Percentiles rank a stretch among this genome's conserved stretches.
Conservation (phyloP, 2,888 invertebrate genomes). For the Sepioteuthis lessoniana region DNA sequence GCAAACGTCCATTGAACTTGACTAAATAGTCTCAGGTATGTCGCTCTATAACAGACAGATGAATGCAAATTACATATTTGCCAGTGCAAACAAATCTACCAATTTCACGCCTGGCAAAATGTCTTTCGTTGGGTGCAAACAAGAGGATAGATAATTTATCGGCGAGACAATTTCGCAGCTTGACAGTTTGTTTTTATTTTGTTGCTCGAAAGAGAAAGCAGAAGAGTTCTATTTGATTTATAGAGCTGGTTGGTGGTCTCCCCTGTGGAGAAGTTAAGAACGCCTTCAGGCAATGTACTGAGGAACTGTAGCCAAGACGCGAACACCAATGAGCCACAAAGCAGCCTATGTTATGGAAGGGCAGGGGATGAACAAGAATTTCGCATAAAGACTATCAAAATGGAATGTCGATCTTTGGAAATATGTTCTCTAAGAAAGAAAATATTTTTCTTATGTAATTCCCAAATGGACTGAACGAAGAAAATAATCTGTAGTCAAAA, state of each 20-base stretch:
- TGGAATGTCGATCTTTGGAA: neutral
- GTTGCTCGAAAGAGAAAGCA: neutral
- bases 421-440: neutral
- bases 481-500: too few relatives aligned
- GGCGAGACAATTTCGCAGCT: conserved; percentile 20
- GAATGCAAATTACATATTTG: conserved; percentile 8
- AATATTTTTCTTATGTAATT: neutral
- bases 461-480: neutral
- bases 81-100: conserved; percentile 33
- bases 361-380: neutral
- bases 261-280: neutral
- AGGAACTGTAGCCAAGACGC: too few relatives aligned
- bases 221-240: neutral
- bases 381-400: neutral
- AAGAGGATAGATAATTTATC: conserved; percentile 10
- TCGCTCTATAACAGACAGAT: neutral
- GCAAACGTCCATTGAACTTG: too few relatives aligned
- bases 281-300: neutral
- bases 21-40: too few relatives aligned
- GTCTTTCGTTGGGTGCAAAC: conserved; percentile 15
- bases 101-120: conserved; percentile 13
- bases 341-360: neutral
- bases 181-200: conserved; percentile 12
- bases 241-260: neutral
- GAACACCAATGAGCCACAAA: neutral